Evolutionary conservation across 2,797 vertebrate species (phyloP).

Genomic region (Remorina albescens): DNA sequence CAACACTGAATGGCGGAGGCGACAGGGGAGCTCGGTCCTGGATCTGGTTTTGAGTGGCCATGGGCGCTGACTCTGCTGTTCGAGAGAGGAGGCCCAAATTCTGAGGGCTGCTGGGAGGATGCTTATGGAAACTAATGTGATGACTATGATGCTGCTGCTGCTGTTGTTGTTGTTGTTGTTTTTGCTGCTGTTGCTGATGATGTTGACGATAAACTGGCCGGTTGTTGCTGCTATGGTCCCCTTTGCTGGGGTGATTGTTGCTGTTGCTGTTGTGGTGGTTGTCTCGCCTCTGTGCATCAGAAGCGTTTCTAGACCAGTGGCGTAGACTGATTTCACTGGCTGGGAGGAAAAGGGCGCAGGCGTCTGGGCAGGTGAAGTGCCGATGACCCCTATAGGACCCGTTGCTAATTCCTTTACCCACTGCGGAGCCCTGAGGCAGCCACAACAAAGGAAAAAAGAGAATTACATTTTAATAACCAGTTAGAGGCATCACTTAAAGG

Average conservation of each 20-base stretch:
- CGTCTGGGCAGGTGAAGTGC: constrained; percentile 84
- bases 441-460: background rate
- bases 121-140: constrained; percentile 47
- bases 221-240: constrained; percentile 33
- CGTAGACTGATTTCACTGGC: constrained; percentile 68
- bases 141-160: constrained; percentile 39
- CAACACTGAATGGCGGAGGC: constrained; percentile 43
- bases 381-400: constrained; percentile 83
- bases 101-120: constrained; percentile 26
- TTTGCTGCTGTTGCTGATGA: background rate
- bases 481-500: background rate
- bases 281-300: constrained; percentile 27
- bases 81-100: constrained; percentile 62
- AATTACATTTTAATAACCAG: background rate
- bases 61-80: constrained; percentile 53
- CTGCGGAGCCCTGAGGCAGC: constrained; percentile 78
- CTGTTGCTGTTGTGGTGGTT: constrained; percentile 6
- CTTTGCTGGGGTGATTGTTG: constrained; percentile 26
- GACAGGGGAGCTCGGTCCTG: constrained; percentile 22
- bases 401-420: constrained; percentile 79
- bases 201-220: background rate
- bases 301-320: constrained; percentile 48
- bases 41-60: constrained; percentile 15
- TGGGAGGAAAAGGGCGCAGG: constrained; percentile 83
- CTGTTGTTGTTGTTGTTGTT: constrained; percentile 31